phyloP scores from a whole-genome alignment of 2,797 vertebrate genomes.

The Melanotaenia nigrans region DNA sequence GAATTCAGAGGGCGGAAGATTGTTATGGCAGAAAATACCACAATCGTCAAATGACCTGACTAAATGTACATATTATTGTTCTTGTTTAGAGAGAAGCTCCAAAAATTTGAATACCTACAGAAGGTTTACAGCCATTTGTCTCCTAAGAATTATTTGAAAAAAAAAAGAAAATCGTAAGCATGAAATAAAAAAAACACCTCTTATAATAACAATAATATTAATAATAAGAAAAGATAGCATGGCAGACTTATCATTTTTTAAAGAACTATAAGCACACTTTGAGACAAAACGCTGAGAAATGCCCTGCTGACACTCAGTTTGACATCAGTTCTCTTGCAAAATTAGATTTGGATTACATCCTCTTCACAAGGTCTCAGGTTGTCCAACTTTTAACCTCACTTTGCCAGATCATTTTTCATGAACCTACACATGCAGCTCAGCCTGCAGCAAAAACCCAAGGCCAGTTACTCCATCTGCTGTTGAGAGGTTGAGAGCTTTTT shows the following conservation, averaged over 20 bases:
- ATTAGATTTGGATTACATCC: slow-evolving; percentile 29
- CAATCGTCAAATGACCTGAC: not conserved
- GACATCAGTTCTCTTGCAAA: slow-evolving; percentile 6
- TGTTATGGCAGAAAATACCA: not conserved
- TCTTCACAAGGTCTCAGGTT: slow-evolving; percentile 12
- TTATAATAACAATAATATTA: not conserved
- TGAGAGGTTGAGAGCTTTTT: not conserved
- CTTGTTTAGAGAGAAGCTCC: slow-evolving; percentile 13
- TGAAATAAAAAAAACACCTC: not conserved
- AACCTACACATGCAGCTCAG: slow-evolving; percentile 14
- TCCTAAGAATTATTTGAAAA: not conserved
- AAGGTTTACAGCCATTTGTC: slow-evolving; percentile 1
- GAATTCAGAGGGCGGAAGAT: not conserved
- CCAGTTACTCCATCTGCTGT: slow-evolving; percentile 11
- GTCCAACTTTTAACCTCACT: slow-evolving; percentile 26
- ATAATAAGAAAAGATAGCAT: not conserved
- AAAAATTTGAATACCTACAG: slow-evolving; percentile 16
- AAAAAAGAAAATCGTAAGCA: not conserved
- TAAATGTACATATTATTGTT: slow-evolving; percentile 24
- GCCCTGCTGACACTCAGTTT: slow-evolving; percentile 17
- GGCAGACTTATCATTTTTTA: not conserved
- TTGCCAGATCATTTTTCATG: slow-evolving; percentile 43
- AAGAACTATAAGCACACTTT: slow-evolving; percentile 20
- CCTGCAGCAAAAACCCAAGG: slow-evolving; percentile 29
- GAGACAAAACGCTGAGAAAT: slow-evolving; percentile 19